Conservation (phyloP, 1,140 invertebrate genomes). For the Sarcophaga peregrina region DNA sequence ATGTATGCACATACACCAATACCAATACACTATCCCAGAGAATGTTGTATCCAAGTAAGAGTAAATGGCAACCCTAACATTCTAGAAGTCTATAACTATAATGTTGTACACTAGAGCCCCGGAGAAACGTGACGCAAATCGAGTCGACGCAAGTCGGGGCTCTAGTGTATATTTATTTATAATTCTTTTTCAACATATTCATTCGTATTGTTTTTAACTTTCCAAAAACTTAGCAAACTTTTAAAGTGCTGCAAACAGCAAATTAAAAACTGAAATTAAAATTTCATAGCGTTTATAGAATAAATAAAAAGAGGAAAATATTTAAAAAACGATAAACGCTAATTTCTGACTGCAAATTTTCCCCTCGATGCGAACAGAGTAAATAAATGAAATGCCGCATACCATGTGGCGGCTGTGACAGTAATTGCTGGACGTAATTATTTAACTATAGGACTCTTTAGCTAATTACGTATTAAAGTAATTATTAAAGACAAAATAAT, state of each 20-base stretch:
- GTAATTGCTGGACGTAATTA: neutral
- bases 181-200: too few species aligned
- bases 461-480: conserved; percentile 9
- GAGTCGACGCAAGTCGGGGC: too few species aligned
- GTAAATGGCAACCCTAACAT: too few species aligned
- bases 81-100: too few species aligned
- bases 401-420: neutral
- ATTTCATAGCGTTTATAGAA: too few species aligned
- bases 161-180: too few species aligned
- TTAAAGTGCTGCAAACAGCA: neutral
- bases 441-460: neutral
- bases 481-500: conserved; percentile 15
- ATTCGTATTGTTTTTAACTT: neutral
- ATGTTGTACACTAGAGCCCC: too few species aligned
- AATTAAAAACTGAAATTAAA: neutral
- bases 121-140: too few species aligned
- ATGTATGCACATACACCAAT: too few species aligned
- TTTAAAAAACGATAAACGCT: neutral
- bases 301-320: neutral
- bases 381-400: conserved; percentile 9
- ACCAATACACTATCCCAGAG: too few species aligned
- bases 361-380: neutral
- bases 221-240: neutral
- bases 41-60: too few species aligned
- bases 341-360: neutral